Base-by-base conservation (phyloP, 1,140 invertebrate species). In the Stegodyphus mimosarum region DNA sequence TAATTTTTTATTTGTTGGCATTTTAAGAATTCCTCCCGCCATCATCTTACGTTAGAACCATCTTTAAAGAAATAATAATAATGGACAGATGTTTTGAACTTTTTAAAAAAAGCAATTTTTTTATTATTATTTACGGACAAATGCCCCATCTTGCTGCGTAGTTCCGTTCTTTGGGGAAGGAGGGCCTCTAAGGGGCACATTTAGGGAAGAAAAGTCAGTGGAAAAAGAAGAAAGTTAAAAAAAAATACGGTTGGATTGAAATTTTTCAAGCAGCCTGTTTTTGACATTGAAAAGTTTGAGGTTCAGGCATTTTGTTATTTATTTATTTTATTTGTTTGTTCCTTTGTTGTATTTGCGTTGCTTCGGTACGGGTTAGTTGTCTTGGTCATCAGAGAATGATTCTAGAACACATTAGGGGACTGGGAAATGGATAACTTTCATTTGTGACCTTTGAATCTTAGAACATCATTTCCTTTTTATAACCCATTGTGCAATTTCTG, bases 101-200 rank as follows among this genome's bases (percentile, higher is more conserved):
- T 73, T 79, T 69, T 69, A 18, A 17, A 33, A 79, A 69, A 51
- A 55, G 49, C n/a, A 9, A 9, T 79, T 79, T 69, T 79, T 52
- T 79, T 79, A 69, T 79, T 73, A 73, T 83, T 71, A 83, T 83
- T 83, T 83, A 83, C 79, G 79, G 79, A 83, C 55, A 83, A 83
- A 74, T 83, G 79, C 33, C 33, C 33, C 33, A 33, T 33, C 33
- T 33, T 33, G 33, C 33, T 33, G 33, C 33, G 1, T 33, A 33
- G 33, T 33, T 33, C 33, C 33, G 33, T 50, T 67, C 79, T 52
- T 77, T 15, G 33, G 17, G 33, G 13, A 55, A 33, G 6, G 55
- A 15, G 15, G 15, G 9, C 1, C 15, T 60, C 9, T 9, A 60
- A 60, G 63, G 63, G 75, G 48, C 49, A 9, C 18, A n/a, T 76